phyloP scores from a whole-genome alignment of 2,888 invertebrate species.

The Dexiosoma caninum region DNA sequence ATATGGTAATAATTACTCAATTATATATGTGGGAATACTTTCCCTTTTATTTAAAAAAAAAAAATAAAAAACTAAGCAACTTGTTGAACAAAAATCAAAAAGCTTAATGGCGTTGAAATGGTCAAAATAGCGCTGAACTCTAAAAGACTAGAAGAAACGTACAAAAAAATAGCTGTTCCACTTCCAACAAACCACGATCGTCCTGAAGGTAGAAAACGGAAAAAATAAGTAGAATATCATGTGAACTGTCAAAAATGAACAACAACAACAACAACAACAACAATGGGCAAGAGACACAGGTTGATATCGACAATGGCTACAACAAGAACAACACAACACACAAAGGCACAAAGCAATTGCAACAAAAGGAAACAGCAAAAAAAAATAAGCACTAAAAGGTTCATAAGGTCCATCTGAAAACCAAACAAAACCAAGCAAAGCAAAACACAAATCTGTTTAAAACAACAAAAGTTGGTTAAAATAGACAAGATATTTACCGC shows the following conservation, averaged over 20 bases:
- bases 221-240: slow-evolving; percentile 12
- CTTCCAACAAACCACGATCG: slow-evolving; percentile 41
- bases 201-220: background rate
- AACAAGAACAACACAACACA: background rate
- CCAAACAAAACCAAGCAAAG: slow-evolving; percentile 4
- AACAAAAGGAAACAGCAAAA: background rate
- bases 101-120: slow-evolving; percentile 57
- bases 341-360: slow-evolving; percentile 23
- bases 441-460: slow-evolving; percentile 2
- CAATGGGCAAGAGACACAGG: slow-evolving; percentile 24
- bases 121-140: slow-evolving; percentile 55
- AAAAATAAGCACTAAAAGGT: slow-evolving; percentile 45
- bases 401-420: slow-evolving; percentile 50
- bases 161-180: slow-evolving; percentile 41
- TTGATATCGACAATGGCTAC: slow-evolving; percentile 7
- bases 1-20: too few species aligned
- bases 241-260: slow-evolving; percentile 37
- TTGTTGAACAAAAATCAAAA: slow-evolving; percentile 48
- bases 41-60: background rate
- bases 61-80: slow-evolving; percentile 32
- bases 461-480: slow-evolving; percentile 49
- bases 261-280: too few species aligned
- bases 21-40: slow-evolving; percentile 7
- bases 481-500: slow-evolving; percentile 65
- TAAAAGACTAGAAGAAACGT: background rate